Evolutionary conservation across 1,140 invertebrate species (phyloP).

Genomic region (Platyura marginata): DNA sequence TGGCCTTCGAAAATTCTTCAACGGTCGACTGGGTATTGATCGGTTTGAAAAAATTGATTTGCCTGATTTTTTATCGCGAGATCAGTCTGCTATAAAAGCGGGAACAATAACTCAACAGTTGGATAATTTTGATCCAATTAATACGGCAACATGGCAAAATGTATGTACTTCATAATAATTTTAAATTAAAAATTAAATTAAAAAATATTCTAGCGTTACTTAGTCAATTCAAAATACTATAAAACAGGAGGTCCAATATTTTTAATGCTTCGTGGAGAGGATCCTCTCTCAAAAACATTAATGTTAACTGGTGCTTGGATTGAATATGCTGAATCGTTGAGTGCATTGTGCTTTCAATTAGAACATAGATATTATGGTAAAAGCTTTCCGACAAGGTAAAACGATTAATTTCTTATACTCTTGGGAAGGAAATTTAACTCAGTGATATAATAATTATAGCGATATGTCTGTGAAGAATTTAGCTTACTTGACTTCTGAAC

Average conservation of each 20-base stretch:
- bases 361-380: slow-evolving; percentile 28
- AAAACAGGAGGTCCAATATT: not conserved
- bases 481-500: slow-evolving; percentile 59
- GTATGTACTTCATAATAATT: no score
- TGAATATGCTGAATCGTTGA: slow-evolving; percentile 39
- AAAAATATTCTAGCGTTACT: not conserved
- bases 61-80: no score
- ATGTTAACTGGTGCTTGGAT: slow-evolving; percentile 28
- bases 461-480: slow-evolving; percentile 48
- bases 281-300: not conserved
- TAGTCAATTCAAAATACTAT: slow-evolving; percentile 19
- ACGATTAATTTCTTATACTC: no score
- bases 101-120: no score
- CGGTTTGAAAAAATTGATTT: no score
- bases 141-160: not conserved
- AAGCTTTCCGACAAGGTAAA: not conserved
- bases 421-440: no score
- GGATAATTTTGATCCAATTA: not conserved
- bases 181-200: no score
- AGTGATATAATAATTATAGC: no score
- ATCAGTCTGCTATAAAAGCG: no score
- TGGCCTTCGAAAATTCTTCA: no score
- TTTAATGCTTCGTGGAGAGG: not conserved
- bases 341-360: slow-evolving; percentile 58
- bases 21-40: no score